These are phyloP conservation scores for Stichopus chloronotus DNA, from an alignment of 35 echinoderm and acorn worm genomes.

Conservation along the genomic window DNA sequence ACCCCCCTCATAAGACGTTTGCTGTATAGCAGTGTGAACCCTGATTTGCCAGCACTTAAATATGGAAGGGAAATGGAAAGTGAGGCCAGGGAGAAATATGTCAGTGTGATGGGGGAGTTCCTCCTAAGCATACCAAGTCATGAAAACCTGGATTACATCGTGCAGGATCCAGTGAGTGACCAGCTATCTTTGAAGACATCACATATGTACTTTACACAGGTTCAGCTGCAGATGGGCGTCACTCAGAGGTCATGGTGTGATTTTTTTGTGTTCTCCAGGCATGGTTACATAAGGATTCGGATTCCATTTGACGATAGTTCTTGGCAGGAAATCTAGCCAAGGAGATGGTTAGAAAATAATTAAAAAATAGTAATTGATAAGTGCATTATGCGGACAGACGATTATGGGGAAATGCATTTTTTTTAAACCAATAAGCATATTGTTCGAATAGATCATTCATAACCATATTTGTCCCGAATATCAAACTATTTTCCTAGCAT, in stretches of 20 bases:
- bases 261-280: slow-evolving; percentile 67
- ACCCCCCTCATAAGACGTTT: not conserved
- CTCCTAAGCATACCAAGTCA: not conserved
- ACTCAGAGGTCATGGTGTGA: slow-evolving; percentile 55
- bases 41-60: slow-evolving; percentile 20
- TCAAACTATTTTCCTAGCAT: too few species aligned
- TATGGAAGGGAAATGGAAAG: slow-evolving; percentile 51
- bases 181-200: slow-evolving; percentile 10
- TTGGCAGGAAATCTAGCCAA: slow-evolving; percentile 51
- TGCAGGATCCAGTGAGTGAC: too few species aligned
- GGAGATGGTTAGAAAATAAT: too few species aligned
- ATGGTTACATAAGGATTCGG: slow-evolving; percentile 24
- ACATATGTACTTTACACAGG: slow-evolving; percentile 58
- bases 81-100: slow-evolving; percentile 20
- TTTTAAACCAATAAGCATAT: too few species aligned
- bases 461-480: too few species aligned
- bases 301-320: not conserved
- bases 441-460: too few species aligned
- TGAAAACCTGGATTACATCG: slow-evolving; percentile 23
- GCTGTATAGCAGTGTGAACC: not conserved
- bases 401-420: too few species aligned
- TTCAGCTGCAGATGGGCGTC: slow-evolving; percentile 52
- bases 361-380: too few species aligned
- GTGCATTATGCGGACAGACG: too few species aligned
- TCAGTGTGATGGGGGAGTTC: not conserved